Evolutionary conservation across 2,113 vertebrate species (phyloP).

Genomic region (Rhinogobius similis): DNA sequence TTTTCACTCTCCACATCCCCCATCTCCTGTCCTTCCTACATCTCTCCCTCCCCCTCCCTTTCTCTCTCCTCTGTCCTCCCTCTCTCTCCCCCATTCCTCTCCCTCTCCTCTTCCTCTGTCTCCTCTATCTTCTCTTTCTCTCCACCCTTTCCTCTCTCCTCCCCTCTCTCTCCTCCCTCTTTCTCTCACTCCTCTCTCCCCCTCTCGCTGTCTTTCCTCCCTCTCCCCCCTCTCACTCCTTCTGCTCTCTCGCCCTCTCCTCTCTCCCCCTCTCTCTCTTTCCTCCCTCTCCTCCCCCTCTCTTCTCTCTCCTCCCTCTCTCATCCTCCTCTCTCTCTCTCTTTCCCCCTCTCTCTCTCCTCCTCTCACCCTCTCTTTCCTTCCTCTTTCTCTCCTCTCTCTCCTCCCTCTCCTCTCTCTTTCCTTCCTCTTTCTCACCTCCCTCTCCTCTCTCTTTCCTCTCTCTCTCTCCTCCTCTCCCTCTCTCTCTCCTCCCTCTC

Average conservation of each 20-base stretch:
- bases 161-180: background rate
- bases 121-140: background rate
- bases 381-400: too few relatives aligned
- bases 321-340: too few relatives aligned
- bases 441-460: too few relatives aligned
- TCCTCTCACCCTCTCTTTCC: too few relatives aligned
- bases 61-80: slow-evolving; percentile 6
- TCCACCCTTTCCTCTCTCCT: slow-evolving; percentile 28
- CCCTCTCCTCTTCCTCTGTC: too few relatives aligned
- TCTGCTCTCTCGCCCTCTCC: too few relatives aligned
- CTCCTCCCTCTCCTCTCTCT: too few relatives aligned
- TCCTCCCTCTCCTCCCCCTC: too few relatives aligned
- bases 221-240: too few relatives aligned
- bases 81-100: background rate
- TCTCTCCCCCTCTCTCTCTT: too few relatives aligned
- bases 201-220: background rate
- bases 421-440: slow-evolving; percentile 26
- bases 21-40: too few relatives aligned
- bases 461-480: slow-evolving; percentile 28
- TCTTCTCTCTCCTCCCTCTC: too few relatives aligned
- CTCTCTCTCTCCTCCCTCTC: background rate
- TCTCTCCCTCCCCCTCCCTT: slow-evolving; percentile 32
- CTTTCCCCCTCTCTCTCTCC: background rate
- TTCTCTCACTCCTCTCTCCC: background rate
- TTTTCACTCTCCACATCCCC: slow-evolving; percentile 19